A percentile compares a stretch with the other conserved stretches of the same genome.
phyloP scores from a whole-genome alignment of 2,113 vertebrate genomes.

The Pogona vitticeps region DNA sequence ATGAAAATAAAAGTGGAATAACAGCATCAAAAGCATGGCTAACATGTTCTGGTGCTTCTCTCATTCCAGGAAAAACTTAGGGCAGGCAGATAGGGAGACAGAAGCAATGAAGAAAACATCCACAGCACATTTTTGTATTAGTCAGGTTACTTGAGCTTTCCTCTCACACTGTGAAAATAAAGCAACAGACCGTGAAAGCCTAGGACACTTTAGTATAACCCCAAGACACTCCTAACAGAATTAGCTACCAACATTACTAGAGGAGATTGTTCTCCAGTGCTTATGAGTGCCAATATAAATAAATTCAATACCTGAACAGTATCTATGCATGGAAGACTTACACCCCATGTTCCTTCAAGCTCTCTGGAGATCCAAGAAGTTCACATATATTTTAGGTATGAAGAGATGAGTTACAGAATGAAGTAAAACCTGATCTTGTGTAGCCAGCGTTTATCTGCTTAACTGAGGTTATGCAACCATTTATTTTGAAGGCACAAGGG shows the following conservation, averaged over 20 bases:
- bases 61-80: not conserved
- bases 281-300: not conserved
- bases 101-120: conserved; percentile 9
- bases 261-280: not conserved
- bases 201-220: not conserved
- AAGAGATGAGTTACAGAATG: not conserved
- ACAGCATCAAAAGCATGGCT: not conserved
- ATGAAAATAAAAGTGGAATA: not conserved
- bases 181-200: rapidly evolving
- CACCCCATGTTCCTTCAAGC: no score
- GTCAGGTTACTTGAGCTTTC: not conserved
- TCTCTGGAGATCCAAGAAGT: not conserved
- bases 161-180: conserved; percentile 4
- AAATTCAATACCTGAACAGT: not conserved
- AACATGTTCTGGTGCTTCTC: not conserved
- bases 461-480: not conserved
- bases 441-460: not conserved
- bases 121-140: not conserved
- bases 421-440: not conserved
- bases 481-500: not conserved
- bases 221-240: conserved; percentile 9
- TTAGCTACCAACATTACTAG: rapidly evolving
- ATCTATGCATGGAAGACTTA: not conserved
- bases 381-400: not conserved
- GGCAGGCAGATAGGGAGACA: not conserved